Evolutionary conservation across 2,888 invertebrate genomes (phyloP).

Genomic region (Sepiola atlantica): DNA sequence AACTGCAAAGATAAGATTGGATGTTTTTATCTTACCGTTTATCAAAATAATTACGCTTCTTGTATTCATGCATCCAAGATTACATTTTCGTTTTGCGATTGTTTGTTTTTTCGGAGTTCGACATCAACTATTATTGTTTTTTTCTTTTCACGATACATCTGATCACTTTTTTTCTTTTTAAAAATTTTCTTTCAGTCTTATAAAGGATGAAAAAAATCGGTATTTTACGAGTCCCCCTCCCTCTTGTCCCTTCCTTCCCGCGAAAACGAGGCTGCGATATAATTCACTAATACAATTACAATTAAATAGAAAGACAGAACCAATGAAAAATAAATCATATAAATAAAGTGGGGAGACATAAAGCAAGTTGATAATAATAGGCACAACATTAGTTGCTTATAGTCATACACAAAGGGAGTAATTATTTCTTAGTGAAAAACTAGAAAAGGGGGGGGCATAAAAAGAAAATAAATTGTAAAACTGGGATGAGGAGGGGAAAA

Average conservation of each 20-base stretch:
- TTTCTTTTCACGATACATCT: neutral
- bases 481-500: fast-evolving
- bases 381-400: neutral
- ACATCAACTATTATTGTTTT: neutral
- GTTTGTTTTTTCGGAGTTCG: neutral
- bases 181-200: neutral
- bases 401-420: conserved; percentile 19
- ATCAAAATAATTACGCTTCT: neutral
- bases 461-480: neutral
- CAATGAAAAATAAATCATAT: too few species aligned
- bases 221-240: neutral
- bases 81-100: neutral
- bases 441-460: neutral
- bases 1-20: neutral
- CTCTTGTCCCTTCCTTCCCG: neutral
- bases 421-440: neutral
- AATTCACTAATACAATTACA: neutral
- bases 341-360: neutral
- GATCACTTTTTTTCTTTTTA: neutral
- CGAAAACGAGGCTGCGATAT: neutral
- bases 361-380: conserved; percentile 1
- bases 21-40: neutral
- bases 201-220: neutral
- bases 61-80: neutral
- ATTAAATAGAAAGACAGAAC: neutral